A percentile compares a stretch with the other conserved stretches of the same genome.
These are phyloP conservation scores for Thaumatotibia leucotreta DNA, from an alignment of 1,140 invertebrate species.

Conservation along the genomic window DNA sequence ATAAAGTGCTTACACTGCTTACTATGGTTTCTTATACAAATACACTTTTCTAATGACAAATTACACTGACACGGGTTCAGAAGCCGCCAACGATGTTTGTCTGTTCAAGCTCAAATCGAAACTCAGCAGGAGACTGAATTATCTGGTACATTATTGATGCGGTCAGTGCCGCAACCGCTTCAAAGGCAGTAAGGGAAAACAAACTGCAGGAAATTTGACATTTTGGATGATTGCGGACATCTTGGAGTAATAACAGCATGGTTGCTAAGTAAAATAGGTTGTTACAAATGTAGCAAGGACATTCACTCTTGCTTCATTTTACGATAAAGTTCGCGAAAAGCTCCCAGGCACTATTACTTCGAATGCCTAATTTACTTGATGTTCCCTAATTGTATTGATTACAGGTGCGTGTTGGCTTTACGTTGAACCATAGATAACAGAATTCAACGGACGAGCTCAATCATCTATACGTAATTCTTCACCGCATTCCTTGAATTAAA, in stretches of 20 bases:
- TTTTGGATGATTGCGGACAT: neutral
- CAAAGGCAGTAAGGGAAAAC: neutral
- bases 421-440: neutral
- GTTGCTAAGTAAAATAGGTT: neutral
- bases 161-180: neutral
- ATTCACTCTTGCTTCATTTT: neutral
- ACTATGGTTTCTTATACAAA: neutral
- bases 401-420: neutral
- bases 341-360: neutral
- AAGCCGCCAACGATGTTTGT: neutral
- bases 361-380: neutral
- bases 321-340: neutral
- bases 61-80: neutral
- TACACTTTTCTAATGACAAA: neutral
- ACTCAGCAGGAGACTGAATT: neutral
- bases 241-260: neutral
- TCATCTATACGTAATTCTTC: no score
- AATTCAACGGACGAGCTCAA: no score
- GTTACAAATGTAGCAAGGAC: neutral
- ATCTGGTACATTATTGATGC: neutral
- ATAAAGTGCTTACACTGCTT: neutral
- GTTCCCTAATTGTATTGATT: neutral
- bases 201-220: neutral
- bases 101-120: neutral
- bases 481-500: no score